Base-by-base conservation (phyloP, 1,140 invertebrate species). In the Zaprionus gabonicus region DNA sequence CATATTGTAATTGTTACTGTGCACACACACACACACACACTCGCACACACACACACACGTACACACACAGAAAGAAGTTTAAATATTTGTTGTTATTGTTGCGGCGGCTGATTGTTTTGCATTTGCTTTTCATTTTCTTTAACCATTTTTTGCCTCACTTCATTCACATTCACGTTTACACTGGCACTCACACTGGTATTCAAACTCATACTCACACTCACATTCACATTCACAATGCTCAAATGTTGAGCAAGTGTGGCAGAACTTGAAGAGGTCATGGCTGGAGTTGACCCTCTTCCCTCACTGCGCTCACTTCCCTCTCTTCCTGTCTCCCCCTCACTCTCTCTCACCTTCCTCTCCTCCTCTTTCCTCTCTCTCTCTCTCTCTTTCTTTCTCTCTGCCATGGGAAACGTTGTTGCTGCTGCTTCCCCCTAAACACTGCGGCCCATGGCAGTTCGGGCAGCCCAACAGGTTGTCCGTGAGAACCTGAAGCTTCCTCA, bases 401-500 rank as follows among this genome's bases (percentile, higher is more conserved):
- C 17, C 60, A 65, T 56, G 51, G 69, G 60, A 57, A 71, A 49
- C 65, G 60, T 57, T 72, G 20, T 17, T 27, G 25, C 51, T 53
- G 51, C 34, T 64, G 27, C 31, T 57, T 25, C 31, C 56, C 44
- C 34, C 44, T 34, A 34, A 34, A 34, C 55, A 46, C 28, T 13
- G 12, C 12, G 17, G 38, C 15, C 15, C 38, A 15, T 41, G 38
- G 38, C 15, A 41, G 38, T 51, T 20, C 17, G 53, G 71, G 55
- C 69, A 58, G 53, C 31, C 71, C 64, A 71, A 75, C 66, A 74
- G 71, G 71, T 74, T 49, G 66, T 69, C 66, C 57, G 65, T 74
- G 71, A 74, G 71, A 74, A 75, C 66, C 58, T 70, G 72, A 70
- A 70, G 72, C 72, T 75, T 67, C 72, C 72, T 75, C 72, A 70